These are phyloP conservation scores for Pristiophorus japonicus DNA, from an alignment of 2,113 vertebrate genomes.

Conservation along the genomic window DNA sequence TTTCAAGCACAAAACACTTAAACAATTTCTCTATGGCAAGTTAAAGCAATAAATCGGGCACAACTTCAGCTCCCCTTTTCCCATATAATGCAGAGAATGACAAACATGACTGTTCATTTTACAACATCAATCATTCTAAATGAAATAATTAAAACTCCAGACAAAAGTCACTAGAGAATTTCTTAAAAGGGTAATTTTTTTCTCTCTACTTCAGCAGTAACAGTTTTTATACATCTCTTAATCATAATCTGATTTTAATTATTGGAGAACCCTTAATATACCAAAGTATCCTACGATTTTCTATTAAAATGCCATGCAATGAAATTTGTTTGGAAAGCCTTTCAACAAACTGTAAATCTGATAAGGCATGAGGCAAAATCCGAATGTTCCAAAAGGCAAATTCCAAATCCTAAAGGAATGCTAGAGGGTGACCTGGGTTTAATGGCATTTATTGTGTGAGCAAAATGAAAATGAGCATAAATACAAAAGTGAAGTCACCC, in stretches of 20 bases:
- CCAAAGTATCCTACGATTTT: constrained; percentile 1
- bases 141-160: constrained; percentile 15
- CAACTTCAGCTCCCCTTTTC: background rate
- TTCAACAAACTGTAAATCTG: background rate
- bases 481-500: background rate
- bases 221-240: background rate
- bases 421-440: background rate
- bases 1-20: constrained; percentile 9
- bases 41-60: background rate
- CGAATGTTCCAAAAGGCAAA: background rate
- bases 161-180: background rate
- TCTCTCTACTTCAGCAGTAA: background rate
- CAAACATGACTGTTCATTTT: constrained; percentile 5
- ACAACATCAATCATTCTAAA: background rate
- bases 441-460: background rate
- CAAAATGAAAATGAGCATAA: background rate
- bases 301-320: background rate
- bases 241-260: constrained; percentile 26
- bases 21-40: background rate
- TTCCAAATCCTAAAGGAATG: background rate
- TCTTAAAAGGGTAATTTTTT: constrained; percentile 6
- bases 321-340: background rate
- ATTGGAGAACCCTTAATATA: background rate
- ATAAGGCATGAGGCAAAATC: background rate
- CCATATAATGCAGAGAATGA: background rate